A percentile compares a stretch with the other conserved stretches of the same genome.
Conservation (phyloP, 1,140 invertebrate genomes). For the Zaprionus ornatus region DNA sequence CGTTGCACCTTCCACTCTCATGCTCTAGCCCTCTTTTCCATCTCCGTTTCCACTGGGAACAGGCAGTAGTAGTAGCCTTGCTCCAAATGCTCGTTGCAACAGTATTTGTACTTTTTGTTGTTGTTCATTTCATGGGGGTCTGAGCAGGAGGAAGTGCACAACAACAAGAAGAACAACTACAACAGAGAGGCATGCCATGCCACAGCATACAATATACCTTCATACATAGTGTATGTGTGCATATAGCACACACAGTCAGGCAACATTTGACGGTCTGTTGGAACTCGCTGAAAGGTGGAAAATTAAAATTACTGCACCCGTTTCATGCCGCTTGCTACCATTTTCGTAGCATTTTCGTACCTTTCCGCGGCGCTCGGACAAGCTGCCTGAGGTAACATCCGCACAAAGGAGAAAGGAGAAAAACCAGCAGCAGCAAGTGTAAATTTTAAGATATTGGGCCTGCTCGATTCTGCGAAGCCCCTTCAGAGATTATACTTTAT, state of each 20-base stretch:
- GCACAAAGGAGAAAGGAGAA: conserved; percentile 32
- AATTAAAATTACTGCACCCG: conserved; percentile 64
- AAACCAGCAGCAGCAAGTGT: conserved; percentile 12
- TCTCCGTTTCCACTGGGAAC: conserved; percentile 23
- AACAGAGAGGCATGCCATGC: neutral
- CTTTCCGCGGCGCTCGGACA: conserved; percentile 28
- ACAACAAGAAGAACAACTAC: conserved; percentile 36
- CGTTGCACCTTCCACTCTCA: neutral
- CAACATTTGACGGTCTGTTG: conserved; percentile 28
- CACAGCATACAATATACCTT: conserved; percentile 6
- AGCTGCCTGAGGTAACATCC: conserved; percentile 40
- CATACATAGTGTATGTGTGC: conserved; percentile 2
- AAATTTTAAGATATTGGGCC: conserved; percentile 25
- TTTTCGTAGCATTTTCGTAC: neutral
- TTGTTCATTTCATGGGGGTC: conserved; percentile 49
- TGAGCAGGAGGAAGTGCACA: conserved; percentile 39
- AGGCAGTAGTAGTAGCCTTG: conserved; percentile 41
- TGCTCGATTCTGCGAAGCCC: neutral
- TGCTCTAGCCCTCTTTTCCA: neutral
- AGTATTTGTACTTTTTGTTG: conserved; percentile 54
- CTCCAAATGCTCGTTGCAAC: conserved; percentile 63
- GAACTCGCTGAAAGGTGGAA: conserved; percentile 57
- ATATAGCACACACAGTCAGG: conserved; percentile 1
- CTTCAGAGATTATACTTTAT: neutral
- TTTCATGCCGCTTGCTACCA: neutral